Percentiles rank a stretch among this genome's conserved stretches.
phyloP scores from a whole-genome alignment of 1,140 invertebrate species.

The Lepeophtheirus salmonis region DNA sequence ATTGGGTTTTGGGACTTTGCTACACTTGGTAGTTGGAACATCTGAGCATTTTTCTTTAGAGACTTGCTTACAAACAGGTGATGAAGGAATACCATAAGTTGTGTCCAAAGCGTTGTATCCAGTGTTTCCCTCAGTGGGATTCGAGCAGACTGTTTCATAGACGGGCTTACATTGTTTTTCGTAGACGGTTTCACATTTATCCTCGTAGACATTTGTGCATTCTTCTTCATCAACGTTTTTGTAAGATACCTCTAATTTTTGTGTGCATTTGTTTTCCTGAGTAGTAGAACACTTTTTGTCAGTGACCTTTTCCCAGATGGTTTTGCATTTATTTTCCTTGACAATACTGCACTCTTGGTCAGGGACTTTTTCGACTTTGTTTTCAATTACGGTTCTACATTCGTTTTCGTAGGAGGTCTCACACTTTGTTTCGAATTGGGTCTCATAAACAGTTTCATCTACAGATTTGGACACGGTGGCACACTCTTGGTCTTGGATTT shows the following conservation, averaged over 20 bases:
- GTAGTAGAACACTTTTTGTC: constrained; percentile 6
- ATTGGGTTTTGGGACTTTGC: neutral
- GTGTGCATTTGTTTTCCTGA: neutral
- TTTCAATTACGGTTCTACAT: constrained; percentile 2
- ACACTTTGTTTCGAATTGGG: neutral
- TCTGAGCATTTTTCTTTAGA: neutral
- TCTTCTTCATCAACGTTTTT: neutral
- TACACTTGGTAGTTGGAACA: neutral
- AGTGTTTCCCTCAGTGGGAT: neutral
- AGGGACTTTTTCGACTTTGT: neutral
- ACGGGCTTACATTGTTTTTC: neutral
- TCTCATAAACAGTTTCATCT: constrained; percentile 2
- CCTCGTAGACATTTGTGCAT: constrained; percentile 7
- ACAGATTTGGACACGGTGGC: neutral
- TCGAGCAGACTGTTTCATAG: constrained; percentile 5
- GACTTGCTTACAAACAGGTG: constrained; percentile 1
- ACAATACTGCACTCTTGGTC: constrained; percentile 13
- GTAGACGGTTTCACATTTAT: constrained; percentile 6
- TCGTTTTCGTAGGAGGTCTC: neutral
- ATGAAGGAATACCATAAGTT: neutral
- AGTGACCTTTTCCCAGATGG: neutral
- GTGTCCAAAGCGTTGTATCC: neutral
- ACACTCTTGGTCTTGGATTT: constrained; percentile 1
- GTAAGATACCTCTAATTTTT: neutral
- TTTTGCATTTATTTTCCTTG: constrained; percentile 4